Evolutionary conservation across 1,140 invertebrate genomes (phyloP), one percentile per base, ranked within the genome.

Genomic region (Ptiloglossa arizonensis): DNA sequence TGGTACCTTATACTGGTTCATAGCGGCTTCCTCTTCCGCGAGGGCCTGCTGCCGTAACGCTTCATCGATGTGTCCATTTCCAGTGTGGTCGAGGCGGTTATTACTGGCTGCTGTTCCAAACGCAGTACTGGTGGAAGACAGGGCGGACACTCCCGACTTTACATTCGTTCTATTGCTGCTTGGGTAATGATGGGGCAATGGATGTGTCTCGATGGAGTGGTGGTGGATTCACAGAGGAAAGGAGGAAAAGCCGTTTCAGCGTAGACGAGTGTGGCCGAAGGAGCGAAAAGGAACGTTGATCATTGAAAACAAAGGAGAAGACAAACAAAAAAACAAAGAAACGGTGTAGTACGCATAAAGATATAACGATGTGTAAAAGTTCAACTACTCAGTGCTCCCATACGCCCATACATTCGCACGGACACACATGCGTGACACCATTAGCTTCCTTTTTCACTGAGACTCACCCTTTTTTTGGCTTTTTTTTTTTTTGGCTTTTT

Each of bases 1-100:
- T 44, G 1, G 90, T 93, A 98, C 98, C 95, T 98, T 99, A 88
- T 98, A 97, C 90, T 98, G 97, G 93, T 97, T 98, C 94, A 99
- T 96, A 44, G 96, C 96, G 38, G 97, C 97, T 91, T 98, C 97
- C 93, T 99, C 98, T 91, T 99, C 98, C 59, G 98, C 98, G 38
- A 99, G 93, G 44, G 96, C 97, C 90, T 97, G 96, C 86, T 97
- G 96, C 87, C 96, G 96, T 3, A 98, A 92, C 71, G 95, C 95
- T 86, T 98, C 98, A 85, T 98, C 97, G 79, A 97, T 96, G 80
- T 95, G 93, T 87, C 96, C 96, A 89, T 96, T 96, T 60, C 94
- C 93, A 15, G 93, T 94, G 78, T 94, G 94, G 86, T 96, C 96
- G 57, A 96, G 94, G 50, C 95, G 93, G n/a, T 95, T 94, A 60